phyloP scores from a whole-genome alignment of 2,113 vertebrate species.

The Danionella cerebrum region DNA sequence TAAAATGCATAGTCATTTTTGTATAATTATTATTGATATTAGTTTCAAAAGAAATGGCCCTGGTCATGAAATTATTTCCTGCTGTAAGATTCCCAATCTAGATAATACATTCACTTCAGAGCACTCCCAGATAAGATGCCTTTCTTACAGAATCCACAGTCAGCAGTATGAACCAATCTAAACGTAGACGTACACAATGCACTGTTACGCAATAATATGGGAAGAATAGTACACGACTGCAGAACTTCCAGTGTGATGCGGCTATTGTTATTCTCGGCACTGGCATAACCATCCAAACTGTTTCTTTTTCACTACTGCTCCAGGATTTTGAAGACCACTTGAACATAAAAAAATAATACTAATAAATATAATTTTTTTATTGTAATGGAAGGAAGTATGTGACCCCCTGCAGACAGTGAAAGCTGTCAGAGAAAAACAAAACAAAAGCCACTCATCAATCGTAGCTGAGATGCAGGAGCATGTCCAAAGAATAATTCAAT shows the following conservation, averaged over 20 bases:
- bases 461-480: too few species aligned
- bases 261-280: conserved; percentile 19
- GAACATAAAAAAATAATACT: too few species aligned
- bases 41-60: conserved; percentile 51
- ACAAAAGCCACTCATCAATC: too few species aligned
- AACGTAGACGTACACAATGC: conserved; percentile 52
- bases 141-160: conserved; percentile 62
- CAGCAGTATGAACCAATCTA: conserved; percentile 57
- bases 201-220: conserved; percentile 47
- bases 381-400: too few species aligned
- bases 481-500: too few species aligned
- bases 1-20: too few species aligned
- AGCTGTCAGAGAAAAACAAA: too few species aligned
- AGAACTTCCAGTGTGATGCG: conserved; percentile 16
- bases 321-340: too few species aligned
- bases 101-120: conserved; percentile 56
- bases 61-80: conserved; percentile 52
- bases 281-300: not conserved
- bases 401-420: too few species aligned
- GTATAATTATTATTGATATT: too few species aligned
- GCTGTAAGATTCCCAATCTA: conserved; percentile 46
- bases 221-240: conserved; percentile 2
- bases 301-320: conserved; percentile 4
- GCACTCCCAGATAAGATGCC: conserved; percentile 62
- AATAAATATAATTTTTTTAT: too few species aligned